Evolutionary conservation across 2,113 vertebrate species (phyloP).

Genomic region (Puntigrus tetrazona): DNA sequence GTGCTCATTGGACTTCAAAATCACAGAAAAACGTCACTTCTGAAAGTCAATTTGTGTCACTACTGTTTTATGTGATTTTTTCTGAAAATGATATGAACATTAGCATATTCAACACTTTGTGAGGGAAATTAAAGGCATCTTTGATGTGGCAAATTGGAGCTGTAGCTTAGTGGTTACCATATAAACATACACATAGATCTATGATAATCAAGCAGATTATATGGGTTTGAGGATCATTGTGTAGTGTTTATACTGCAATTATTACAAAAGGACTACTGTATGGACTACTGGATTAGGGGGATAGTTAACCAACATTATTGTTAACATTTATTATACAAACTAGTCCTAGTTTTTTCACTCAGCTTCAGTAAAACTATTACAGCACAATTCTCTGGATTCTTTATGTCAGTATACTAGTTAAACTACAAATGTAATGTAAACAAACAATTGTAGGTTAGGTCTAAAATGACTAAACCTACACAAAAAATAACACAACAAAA

Average conservation of each 20-base stretch:
- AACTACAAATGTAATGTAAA: not conserved
- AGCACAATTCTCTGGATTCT: not conserved
- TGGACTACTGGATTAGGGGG: not conserved
- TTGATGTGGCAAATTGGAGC: not conserved
- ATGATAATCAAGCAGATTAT: not conserved
- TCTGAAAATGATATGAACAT: not conserved
- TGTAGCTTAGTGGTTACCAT: not conserved
- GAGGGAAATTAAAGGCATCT: not conserved
- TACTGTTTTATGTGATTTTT: not conserved
- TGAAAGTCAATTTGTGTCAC: not conserved
- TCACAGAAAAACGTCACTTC: not conserved
- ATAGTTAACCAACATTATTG: not conserved
- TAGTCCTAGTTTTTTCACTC: no score
- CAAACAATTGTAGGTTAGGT: not conserved
- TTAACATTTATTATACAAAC: not conserved
- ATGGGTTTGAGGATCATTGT: not conserved
- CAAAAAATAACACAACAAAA: not conserved
- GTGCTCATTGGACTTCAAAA: not conserved
- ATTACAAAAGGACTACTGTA: not conserved
- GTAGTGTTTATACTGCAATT: not conserved
- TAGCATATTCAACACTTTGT: not conserved
- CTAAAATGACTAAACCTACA: not conserved
- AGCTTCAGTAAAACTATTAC: no score
- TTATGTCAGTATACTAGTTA: not conserved
- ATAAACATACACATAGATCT: not conserved